Evolutionary conservation across 2,113 vertebrate species (phyloP).

Genomic region (Barnardius zonarius): DNA sequence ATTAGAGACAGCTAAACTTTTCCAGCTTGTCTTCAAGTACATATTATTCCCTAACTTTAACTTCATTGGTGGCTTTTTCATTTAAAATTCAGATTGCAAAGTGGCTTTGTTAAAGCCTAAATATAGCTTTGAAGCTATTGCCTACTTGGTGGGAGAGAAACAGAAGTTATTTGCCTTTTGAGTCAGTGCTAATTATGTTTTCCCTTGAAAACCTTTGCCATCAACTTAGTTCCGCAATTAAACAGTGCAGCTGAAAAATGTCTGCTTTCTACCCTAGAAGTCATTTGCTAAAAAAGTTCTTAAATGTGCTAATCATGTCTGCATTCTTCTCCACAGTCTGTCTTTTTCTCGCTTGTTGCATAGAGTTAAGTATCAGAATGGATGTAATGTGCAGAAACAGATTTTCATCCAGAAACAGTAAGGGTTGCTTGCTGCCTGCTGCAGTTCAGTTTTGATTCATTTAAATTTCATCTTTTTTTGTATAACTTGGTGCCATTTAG

Average conservation of each 20-base stretch:
- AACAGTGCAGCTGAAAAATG: background rate
- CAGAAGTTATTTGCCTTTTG: constrained; percentile 24
- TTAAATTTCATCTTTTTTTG: background rate
- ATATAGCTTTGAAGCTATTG: background rate
- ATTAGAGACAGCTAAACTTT: background rate
- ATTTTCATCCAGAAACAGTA: background rate
- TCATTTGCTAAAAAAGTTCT: background rate
- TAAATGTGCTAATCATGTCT: background rate
- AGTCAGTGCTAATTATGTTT: constrained; percentile 18
- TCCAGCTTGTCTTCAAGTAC: background rate
- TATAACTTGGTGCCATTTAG: background rate
- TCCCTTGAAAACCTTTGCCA: background rate
- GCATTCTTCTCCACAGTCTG: background rate
- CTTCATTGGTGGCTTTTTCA: background rate
- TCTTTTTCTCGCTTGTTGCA: background rate
- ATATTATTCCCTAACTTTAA: background rate
- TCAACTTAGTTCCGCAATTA: background rate
- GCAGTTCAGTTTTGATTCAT: background rate
- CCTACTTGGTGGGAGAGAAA: background rate
- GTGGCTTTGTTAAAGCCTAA: background rate
- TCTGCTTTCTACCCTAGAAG: background rate
- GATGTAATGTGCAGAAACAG: background rate
- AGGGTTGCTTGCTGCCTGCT: background rate
- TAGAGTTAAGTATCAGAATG: background rate
- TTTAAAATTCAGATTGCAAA: background rate